phyloP scores from a whole-genome alignment of 2,113 vertebrate species.

The Peromyscus leucopus region DNA sequence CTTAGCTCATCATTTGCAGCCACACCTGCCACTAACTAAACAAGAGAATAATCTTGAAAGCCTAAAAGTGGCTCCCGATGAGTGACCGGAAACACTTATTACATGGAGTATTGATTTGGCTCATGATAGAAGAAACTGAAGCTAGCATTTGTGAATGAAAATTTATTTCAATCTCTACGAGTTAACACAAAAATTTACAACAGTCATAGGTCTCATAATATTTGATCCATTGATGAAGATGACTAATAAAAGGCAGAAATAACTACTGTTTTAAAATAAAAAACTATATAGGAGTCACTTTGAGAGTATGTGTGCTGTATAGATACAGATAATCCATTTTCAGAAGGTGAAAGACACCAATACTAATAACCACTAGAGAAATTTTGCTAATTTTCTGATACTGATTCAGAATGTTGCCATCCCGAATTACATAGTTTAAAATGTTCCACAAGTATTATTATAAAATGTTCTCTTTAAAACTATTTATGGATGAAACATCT shows the following conservation, averaged over 20 bases:
- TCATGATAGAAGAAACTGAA: neutral
- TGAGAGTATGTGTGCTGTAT: neutral
- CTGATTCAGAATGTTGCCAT: neutral
- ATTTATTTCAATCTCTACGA: neutral
- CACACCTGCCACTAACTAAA: neutral
- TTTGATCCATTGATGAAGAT: neutral
- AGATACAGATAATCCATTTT: neutral
- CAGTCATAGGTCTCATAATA: neutral
- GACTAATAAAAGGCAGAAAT: neutral
- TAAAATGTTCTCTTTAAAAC: slow-evolving; percentile 25
- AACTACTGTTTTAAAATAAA: neutral
- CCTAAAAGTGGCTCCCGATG: neutral
- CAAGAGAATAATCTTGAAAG: neutral
- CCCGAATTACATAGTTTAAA: neutral
- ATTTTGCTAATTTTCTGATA: slow-evolving; percentile 44
- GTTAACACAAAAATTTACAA: slow-evolving; percentile 27
- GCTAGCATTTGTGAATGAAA: neutral
- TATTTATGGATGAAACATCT: neutral
- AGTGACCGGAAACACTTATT: neutral
- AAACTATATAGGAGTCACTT: neutral
- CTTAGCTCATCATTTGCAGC: neutral
- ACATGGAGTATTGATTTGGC: neutral
- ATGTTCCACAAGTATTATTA: neutral
- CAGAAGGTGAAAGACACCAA: neutral
- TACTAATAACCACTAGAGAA: neutral